A percentile compares a stretch with the other conserved stretches of the same genome.
phyloP scores from a whole-genome alignment of 2,113 vertebrate species.

The Laterallus jamaicensis region DNA sequence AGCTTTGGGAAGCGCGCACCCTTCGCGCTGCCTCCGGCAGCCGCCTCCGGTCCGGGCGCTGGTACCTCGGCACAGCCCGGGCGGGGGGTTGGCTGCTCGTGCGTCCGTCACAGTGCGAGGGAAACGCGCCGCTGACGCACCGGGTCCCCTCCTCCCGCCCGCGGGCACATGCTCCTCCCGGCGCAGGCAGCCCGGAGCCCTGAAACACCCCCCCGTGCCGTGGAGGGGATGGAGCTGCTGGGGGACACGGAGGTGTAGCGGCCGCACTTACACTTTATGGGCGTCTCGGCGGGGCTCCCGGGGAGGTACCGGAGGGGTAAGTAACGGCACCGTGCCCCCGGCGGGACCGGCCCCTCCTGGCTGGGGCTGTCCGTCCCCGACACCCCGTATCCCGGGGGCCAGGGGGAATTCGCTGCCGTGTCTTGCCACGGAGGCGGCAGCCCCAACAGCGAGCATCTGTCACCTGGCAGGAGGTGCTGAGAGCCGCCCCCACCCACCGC shows the following conservation, averaged over 20 bases:
- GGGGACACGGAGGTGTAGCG: background rate
- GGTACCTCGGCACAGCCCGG: background rate
- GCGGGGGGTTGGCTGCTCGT: background rate
- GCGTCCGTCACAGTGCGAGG: background rate
- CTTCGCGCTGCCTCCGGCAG: background rate
- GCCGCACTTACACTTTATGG: background rate
- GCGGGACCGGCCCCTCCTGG: background rate
- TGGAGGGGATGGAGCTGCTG: background rate
- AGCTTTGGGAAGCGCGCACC: rapidly evolving
- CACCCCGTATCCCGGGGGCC: background rate
- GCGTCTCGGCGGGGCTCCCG: background rate
- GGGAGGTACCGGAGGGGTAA: background rate
- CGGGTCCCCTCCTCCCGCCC: constrained; percentile 18
- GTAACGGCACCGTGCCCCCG: rapidly evolving
- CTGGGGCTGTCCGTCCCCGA: rapidly evolving
- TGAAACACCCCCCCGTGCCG: rapidly evolving
- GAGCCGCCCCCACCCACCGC: rapidly evolving
- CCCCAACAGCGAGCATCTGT: background rate
- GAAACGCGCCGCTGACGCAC: background rate
- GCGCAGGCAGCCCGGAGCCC: background rate
- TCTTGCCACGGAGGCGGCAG: background rate
- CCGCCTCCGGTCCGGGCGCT: background rate
- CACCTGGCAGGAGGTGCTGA: background rate
- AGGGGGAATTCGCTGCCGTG: background rate
- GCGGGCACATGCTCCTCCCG: background rate